phyloP scores from a whole-genome alignment of 1,140 invertebrate genomes.

The Scaptomyza hsui region DNA sequence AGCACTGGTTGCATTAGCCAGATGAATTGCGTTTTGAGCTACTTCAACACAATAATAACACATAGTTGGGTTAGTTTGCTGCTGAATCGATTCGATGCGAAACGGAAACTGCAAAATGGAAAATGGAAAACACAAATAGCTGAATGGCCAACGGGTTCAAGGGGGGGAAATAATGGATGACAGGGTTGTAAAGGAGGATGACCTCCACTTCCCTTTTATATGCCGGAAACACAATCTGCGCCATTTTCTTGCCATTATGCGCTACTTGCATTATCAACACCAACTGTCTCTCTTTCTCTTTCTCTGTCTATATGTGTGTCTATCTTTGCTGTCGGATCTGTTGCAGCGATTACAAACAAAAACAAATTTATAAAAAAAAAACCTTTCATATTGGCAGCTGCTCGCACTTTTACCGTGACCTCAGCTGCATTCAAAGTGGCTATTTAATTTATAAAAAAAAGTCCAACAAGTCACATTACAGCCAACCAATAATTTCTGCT shows the following conservation, averaged over 20 bases:
- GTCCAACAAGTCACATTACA: slow-evolving; percentile 15
- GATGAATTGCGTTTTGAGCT: too few species aligned
- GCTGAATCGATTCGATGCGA: slow-evolving; percentile 31
- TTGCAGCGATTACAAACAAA: slow-evolving; percentile 28
- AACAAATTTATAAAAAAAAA: slow-evolving; percentile 35
- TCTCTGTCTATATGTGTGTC: not conserved
- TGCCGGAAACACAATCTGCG: slow-evolving; percentile 62
- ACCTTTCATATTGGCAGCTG: slow-evolving; percentile 38
- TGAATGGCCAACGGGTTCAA: not conserved
- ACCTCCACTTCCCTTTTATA: not conserved
- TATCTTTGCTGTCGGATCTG: slow-evolving; percentile 15
- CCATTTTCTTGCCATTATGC: slow-evolving; percentile 64
- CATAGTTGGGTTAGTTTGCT: too few species aligned
- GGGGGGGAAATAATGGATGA: not conserved
- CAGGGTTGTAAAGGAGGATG: slow-evolving; percentile 21
- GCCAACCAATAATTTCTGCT: not conserved
- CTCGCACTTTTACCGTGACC: slow-evolving; percentile 10
- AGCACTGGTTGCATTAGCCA: slow-evolving; percentile 10
- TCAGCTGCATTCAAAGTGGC: not conserved
- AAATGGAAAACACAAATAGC: slow-evolving; percentile 6
- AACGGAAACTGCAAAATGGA: slow-evolving; percentile 23
- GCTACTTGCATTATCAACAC: slow-evolving; percentile 57
- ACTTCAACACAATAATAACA: too few species aligned
- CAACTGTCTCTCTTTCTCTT: slow-evolving; percentile 27
- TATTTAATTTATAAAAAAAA: not conserved